Percentiles rank a stretch among this genome's conserved stretches.
Conservation (phyloP, 2,888 invertebrate species). For the Acrobeloides nanus region DNA sequence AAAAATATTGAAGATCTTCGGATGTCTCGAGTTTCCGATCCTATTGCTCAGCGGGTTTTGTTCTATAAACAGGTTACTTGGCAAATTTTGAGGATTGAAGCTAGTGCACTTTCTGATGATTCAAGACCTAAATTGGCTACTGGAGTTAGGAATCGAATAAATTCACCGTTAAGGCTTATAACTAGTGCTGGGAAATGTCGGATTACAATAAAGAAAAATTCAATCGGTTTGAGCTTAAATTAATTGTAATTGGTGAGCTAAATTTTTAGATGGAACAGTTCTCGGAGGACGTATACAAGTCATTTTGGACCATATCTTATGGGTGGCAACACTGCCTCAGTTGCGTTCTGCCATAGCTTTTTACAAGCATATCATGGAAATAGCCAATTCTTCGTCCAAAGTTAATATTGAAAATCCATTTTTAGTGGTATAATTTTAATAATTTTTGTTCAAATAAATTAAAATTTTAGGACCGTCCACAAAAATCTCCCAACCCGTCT, state of each 20-base stretch:
- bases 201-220: conserved; percentile 80
- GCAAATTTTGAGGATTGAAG: conserved; percentile 92
- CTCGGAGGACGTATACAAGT: conserved; percentile 82
- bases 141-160: conserved; percentile 35
- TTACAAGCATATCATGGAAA: conserved; percentile 72
- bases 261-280: conserved; percentile 75
- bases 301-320: conserved; percentile 86
- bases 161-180: conserved; percentile 72
- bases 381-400: conserved; percentile 61
- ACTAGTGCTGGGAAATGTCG: conserved; percentile 88
- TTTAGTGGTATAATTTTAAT: too few relatives aligned
- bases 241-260: background rate
- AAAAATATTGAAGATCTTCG: conserved; percentile 69
- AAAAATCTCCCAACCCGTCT: background rate
- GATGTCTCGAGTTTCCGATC: conserved; percentile 82
- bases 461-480: conserved; percentile 1
- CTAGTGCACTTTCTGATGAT: conserved; percentile 61
- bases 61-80: conserved; percentile 92
- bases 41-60: conserved; percentile 76
- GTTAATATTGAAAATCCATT: conserved; percentile 14
- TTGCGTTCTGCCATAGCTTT: conserved; percentile 63
- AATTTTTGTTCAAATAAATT: too few relatives aligned
- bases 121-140: conserved; percentile 27
- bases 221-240: conserved; percentile 20
- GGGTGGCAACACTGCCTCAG: conserved; percentile 65